These are phyloP conservation scores for Heteromormyrus szaboi DNA, from an alignment of 2,797 vertebrate species.

Conservation along the genomic window DNA sequence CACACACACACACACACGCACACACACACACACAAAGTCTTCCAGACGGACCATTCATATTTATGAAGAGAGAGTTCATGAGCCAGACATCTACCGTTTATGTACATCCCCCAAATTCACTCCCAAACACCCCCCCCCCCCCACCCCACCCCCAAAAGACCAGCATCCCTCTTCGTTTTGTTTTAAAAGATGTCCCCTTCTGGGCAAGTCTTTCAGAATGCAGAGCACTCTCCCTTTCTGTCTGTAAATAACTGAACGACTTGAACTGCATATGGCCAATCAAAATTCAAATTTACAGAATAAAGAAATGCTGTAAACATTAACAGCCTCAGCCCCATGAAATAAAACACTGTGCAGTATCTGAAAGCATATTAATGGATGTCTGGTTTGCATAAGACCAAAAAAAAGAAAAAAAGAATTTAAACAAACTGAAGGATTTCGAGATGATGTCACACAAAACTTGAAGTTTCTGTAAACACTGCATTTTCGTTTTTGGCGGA, in stretches of 20 bases:
- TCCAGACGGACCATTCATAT: slow-evolving; percentile 29
- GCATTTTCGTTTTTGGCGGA: neutral
- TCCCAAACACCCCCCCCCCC: neutral
- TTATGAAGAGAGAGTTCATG: slow-evolving; percentile 31
- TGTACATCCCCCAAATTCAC: neutral
- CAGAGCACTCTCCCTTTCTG: slow-evolving; percentile 48
- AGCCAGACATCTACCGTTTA: slow-evolving; percentile 19
- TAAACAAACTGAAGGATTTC: neutral
- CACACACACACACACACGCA: neutral
- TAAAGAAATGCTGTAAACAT: slow-evolving; percentile 29
- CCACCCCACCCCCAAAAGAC: slow-evolving; percentile 12
- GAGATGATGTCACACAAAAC: neutral
- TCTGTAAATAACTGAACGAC: slow-evolving; percentile 15
- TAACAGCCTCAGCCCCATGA: neutral
- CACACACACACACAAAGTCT: slow-evolving; percentile 20
- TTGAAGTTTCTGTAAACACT: neutral
- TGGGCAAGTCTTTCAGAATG: slow-evolving; percentile 52
- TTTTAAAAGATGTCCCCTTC: slow-evolving; percentile 44
- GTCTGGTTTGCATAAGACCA: neutral
- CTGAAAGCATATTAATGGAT: neutral
- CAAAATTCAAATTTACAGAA: neutral
- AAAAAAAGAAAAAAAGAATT: neutral
- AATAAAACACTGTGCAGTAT: neutral
- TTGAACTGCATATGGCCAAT: neutral
- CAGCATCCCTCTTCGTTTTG: slow-evolving; percentile 16